Conservation (phyloP, 92 coral and sea anemone genomes). For the Heliopora coerulea region DNA sequence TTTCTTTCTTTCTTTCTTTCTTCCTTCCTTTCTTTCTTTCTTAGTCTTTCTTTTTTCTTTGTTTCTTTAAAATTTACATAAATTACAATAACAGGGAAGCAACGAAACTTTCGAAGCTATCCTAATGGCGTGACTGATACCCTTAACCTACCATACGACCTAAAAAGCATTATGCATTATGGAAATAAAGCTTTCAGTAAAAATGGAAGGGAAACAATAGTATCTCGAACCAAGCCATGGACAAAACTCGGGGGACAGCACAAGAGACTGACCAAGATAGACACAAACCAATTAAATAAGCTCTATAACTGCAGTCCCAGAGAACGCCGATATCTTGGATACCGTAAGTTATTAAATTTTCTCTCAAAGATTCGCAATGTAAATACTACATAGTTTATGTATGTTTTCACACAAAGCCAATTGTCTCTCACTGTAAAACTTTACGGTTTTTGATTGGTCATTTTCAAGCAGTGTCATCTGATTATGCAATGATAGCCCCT, state of each 20-base stretch:
- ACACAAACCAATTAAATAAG: constrained; percentile 20
- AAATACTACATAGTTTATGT: too few relatives aligned
- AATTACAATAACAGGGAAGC: constrained; percentile 16
- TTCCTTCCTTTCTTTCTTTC: too few relatives aligned
- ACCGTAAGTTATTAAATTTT: too few relatives aligned
- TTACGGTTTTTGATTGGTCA: too few relatives aligned
- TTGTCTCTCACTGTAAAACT: too few relatives aligned
- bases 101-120: constrained; percentile 28
- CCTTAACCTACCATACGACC: constrained; percentile 34
- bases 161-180: constrained; percentile 40
- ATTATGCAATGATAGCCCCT: too few relatives aligned
- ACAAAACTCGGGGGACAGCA: neutral
- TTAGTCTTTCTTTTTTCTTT: too few relatives aligned
- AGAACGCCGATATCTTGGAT: neutral
- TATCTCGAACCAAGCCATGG: neutral
- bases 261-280: constrained; percentile 11
- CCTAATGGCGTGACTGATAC: constrained; percentile 39
- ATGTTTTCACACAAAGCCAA: too few relatives aligned
- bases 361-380: too few relatives aligned
- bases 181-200: constrained; percentile 31
- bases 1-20: too few relatives aligned
- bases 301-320: constrained; percentile 18
- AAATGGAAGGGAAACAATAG: constrained; percentile 33
- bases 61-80: too few relatives aligned
- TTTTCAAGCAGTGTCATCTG: too few relatives aligned